Base-by-base conservation (phyloP, 2,113 vertebrate species). In the Pelvicachromis taeniatus region DNA sequence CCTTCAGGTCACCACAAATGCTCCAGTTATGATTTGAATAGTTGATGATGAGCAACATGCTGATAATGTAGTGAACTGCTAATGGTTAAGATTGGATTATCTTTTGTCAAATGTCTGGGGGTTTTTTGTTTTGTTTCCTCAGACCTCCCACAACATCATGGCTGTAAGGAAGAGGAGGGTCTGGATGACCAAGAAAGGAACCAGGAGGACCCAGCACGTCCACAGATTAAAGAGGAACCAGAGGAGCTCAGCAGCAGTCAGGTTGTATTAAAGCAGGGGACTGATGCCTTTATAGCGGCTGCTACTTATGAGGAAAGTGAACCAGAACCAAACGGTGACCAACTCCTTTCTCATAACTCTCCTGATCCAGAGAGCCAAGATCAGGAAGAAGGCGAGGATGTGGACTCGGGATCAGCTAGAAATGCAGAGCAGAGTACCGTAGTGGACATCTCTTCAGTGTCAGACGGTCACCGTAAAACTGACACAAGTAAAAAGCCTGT, bases 351-450 rank as follows among this genome's bases (percentile, higher is more conserved):
- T 61, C 16, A 61, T 19, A 61, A 61, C 58, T 33, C 29, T 19
- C 29, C 29, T 19, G 16, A 61, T 1, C 31, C 26, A 59, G 2
- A 59, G 26, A 31, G 56, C 9, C 8, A 0, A 16, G 56, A 31
- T 17, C 29, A 19, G 29, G 29, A 59, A 17, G 14, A 33, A 17
- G 9, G 56, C 0, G 56, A 33, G 56, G 14, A 33, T 59, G 56
- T 59, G 29, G 4, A 33, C 16, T 59, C 14, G 0, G 56, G 56
- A 10, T 59, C 4, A 6, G 9, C 14, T 19, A 59, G 8, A 33
- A 59, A 59, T 33, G 56, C 29, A 10, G 29, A 59, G 29, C 55
- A 58, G 1, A 33, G 56, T 33, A 10, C 0, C 56, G 1, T 16
- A 31, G 56, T 3, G 4, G 29, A 59, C 2, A 17, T 17, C 29